Base-by-base conservation (phyloP, 2,113 vertebrate species). In the Engraulis encrasicolus region DNA sequence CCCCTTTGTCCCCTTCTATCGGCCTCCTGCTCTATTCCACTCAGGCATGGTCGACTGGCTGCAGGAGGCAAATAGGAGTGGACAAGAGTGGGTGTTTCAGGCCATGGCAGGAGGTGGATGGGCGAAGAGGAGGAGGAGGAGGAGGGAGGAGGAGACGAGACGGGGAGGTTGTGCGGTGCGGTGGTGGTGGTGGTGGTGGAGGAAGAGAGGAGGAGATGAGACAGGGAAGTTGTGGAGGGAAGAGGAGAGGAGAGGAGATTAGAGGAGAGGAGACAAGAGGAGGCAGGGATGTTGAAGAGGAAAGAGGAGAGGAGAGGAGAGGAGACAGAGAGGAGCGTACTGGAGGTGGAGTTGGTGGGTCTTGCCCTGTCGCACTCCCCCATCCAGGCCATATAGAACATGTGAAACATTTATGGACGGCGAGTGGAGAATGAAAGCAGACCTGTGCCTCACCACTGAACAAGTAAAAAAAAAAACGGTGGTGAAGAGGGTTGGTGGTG, bases 401-500 rank as follows among this genome's bases (percentile, higher is more conserved):
- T 38, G 81, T 79, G 37, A 84, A 86, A 84, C 54, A 82, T 85
- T 86, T 87, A 89, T 85, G 85, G 80, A 66, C 31, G 85, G 79
- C 78, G 85, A 85, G 83, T 80, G 82, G 74, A 85, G 85, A 80
- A 36, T 50, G 49, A 66, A 77, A 38, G 61, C 40, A n/a, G 54
- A 50, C 77, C 54, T n/a, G 83, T 36, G 15, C 31, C 37, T 80
- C 80, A 84, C 85, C 88, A 86, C 84, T 48, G 1, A 74, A 14
- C 31, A 9, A 15, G 27, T 74, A 15, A 74, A 71, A 74, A 74
- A 36, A 74, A 54, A 54, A 54, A 17, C 3, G 6, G 19, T 9
- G 40, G 40, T 5, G 9, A 54, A 20, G 20, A 34, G n/a, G n/a
- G n/a, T n/a, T n/a, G n/a, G n/a, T n/a, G n/a, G n/a, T n/a, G n/a